Percentiles rank a stretch among this genome's conserved stretches.
phyloP scores from a whole-genome alignment of 2,888 invertebrate genomes.

The Pemphredon lugubris region DNA sequence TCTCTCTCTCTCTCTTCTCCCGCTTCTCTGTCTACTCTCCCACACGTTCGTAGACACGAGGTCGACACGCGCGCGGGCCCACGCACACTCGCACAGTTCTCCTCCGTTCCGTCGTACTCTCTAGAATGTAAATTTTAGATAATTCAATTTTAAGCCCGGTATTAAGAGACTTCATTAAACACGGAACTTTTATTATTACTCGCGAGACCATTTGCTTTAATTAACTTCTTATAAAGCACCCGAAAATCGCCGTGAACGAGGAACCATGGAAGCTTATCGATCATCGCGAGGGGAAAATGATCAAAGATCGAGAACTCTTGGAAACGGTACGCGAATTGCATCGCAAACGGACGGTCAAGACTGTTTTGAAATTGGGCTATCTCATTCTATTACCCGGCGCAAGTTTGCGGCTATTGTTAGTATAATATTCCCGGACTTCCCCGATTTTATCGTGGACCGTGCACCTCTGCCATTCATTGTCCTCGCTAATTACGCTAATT shows the following conservation, averaged over 20 bases:
- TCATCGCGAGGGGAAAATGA: not conserved
- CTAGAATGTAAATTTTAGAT: slow-evolving; percentile 42
- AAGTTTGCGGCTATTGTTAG: slow-evolving; percentile 4
- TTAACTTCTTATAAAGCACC: slow-evolving; percentile 25
- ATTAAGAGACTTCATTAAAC: slow-evolving; percentile 38
- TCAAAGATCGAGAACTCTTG: not conserved
- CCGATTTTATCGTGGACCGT: slow-evolving; percentile 8
- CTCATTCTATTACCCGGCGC: not conserved
- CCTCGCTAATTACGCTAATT: slow-evolving; percentile 16
- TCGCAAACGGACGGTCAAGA: not conserved
- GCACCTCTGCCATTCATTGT: slow-evolving; percentile 6
- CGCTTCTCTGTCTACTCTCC: not conserved
- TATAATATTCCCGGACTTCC: not conserved
- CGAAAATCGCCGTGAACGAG: slow-evolving; percentile 20
- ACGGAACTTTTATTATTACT: slow-evolving; percentile 35
- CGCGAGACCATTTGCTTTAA: slow-evolving; percentile 40
- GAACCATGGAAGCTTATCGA: slow-evolving; percentile 12
- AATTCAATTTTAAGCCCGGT: slow-evolving; percentile 43
- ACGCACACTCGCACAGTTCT: no score
- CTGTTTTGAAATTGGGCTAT: not conserved
- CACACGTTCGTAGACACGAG: no score
- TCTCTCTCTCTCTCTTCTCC: not conserved
- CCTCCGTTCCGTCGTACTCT: not conserved
- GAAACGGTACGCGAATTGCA: no score
- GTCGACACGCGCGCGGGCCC: no score